Evolutionary conservation across 2,888 invertebrate species (phyloP).

Genomic region (Rhaphigaster nebulosa): DNA sequence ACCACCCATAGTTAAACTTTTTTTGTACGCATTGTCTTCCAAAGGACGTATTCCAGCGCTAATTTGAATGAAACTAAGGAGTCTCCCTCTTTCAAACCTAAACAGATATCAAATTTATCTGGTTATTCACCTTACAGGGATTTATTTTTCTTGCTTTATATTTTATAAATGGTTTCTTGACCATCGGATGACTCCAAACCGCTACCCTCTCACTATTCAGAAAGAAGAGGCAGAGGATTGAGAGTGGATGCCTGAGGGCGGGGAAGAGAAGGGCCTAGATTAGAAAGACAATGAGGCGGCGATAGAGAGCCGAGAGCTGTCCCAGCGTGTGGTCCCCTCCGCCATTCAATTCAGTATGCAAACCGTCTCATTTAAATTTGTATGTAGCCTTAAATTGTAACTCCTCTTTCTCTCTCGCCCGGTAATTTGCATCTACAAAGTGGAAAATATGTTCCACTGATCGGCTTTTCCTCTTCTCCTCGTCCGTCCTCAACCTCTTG

Average conservation of each 20-base stretch:
- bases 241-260: conserved; percentile 17
- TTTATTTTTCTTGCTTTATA: not conserved
- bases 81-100: too few species aligned
- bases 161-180: not conserved
- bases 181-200: not conserved
- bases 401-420: conserved; percentile 51
- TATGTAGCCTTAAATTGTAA: conserved; percentile 61
- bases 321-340: conserved; percentile 59
- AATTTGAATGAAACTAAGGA: too few species aligned
- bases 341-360: conserved; percentile 62
- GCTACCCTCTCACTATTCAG: not conserved
- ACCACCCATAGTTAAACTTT: too few species aligned
- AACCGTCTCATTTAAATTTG: conserved; percentile 62
- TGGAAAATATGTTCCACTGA: conserved; percentile 57
- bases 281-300: conserved; percentile 54
- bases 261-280: conserved; percentile 50
- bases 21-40: too few species aligned
- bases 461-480: conserved; percentile 24
- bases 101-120: too few species aligned
- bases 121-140: too few species aligned
- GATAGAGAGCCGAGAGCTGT: conserved; percentile 23
- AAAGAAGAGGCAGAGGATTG: conserved; percentile 33
- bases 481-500: not conserved
- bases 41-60: too few species aligned
- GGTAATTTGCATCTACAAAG: conserved; percentile 57